phyloP scores from a whole-genome alignment of 2,113 vertebrate species.

The Zosterops japonicus region DNA sequence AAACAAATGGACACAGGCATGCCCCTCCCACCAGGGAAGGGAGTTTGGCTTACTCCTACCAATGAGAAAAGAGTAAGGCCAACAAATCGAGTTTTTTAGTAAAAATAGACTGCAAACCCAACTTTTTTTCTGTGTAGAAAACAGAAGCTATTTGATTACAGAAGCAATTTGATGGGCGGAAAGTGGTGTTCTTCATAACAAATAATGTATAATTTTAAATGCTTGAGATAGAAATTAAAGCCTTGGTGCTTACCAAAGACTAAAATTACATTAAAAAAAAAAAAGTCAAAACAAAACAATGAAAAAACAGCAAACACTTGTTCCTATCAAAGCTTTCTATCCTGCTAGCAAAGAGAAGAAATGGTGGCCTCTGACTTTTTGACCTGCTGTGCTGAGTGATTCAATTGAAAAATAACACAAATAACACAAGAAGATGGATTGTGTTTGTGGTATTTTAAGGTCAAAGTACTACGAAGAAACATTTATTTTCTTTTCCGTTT shows the following conservation, averaged over 20 bases:
- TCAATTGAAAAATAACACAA: conserved; percentile 63
- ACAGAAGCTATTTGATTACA: not conserved
- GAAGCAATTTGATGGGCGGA: not conserved
- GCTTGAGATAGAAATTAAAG: not conserved
- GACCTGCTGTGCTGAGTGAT: conserved; percentile 46
- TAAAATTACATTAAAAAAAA: not conserved
- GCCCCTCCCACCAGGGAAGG: not conserved
- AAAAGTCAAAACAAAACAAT: not conserved
- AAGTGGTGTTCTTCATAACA: not conserved
- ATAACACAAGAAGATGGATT: conserved; percentile 51
- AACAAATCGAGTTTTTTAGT: not conserved
- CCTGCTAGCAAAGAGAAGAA: conserved; percentile 23
- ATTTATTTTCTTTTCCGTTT: conserved; percentile 29
- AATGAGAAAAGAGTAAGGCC: not conserved
- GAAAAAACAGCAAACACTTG: not conserved
- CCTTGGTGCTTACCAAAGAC: not conserved
- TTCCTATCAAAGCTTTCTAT: conserved; percentile 23
- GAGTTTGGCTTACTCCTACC: not conserved
- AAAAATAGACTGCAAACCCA: not conserved
- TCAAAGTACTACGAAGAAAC: conserved; percentile 44
- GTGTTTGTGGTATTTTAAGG: conserved; percentile 50
- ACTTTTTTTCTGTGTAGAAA: not conserved
- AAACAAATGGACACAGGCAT: not conserved
- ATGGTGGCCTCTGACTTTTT: conserved; percentile 56
- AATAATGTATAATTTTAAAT: not conserved